These are phyloP conservation scores for Anguilla megastoma DNA, from an alignment of 2,797 vertebrate genomes.

Conservation along the genomic window DNA sequence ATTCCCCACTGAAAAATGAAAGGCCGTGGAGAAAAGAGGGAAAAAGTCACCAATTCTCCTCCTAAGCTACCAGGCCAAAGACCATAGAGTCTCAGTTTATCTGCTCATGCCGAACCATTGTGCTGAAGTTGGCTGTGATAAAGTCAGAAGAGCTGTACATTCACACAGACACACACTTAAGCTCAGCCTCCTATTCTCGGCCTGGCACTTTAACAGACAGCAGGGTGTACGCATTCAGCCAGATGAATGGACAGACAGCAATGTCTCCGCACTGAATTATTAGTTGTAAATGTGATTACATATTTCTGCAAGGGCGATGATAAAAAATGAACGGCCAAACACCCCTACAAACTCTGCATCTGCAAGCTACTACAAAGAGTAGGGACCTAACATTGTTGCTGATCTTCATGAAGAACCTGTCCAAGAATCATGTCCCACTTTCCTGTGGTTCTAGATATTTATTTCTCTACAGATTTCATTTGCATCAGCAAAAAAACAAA, in stretches of 20 bases:
- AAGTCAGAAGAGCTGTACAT: slow-evolving; percentile 14
- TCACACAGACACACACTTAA: too few relatives aligned
- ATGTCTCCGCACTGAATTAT: not conserved
- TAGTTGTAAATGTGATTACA: not conserved
- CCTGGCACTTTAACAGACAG: not conserved
- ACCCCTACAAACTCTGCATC: not conserved
- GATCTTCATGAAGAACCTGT: not conserved
- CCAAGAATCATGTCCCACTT: not conserved
- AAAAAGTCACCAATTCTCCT: not conserved
- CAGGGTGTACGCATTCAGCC: too few relatives aligned
- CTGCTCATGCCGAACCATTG: not conserved
- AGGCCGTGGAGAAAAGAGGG: not conserved
- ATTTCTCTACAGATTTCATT: slow-evolving; percentile 13
- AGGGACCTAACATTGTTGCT: not conserved
- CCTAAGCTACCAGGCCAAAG: not conserved
- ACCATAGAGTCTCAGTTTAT: not conserved
- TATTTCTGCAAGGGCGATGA: not conserved
- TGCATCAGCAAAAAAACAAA: slow-evolving; percentile 13
- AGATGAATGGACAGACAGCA: not conserved
- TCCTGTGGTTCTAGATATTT: not conserved
- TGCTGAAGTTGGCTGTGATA: slow-evolving; percentile 24
- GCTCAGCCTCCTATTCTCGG: not conserved
- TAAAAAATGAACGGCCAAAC: not conserved
- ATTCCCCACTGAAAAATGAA: not conserved
- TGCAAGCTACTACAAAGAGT: not conserved